Evolutionary conservation across 1,140 invertebrate species (phyloP).

Genomic region (Leptinotarsa undecemlineata): DNA sequence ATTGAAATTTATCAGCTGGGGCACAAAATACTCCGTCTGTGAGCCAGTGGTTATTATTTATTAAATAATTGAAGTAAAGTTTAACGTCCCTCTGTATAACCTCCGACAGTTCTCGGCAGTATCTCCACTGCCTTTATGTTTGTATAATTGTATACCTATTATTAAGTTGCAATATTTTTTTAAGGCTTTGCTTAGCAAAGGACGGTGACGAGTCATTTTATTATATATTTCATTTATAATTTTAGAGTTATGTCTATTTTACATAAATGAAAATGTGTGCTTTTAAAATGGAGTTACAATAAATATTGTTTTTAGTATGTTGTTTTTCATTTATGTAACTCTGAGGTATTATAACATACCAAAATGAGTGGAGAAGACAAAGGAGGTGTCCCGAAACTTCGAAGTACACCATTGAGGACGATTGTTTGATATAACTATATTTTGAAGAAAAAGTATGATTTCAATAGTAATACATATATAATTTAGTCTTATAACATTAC

Average conservation of each 20-base stretch:
- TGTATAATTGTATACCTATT: slow-evolving; percentile 34
- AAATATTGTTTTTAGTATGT: slow-evolving; percentile 47
- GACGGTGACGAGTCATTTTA: slow-evolving; percentile 39
- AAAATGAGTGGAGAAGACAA: too few species aligned
- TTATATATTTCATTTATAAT: slow-evolving; percentile 33
- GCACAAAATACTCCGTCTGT: slow-evolving; percentile 36
- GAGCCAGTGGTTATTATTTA: slow-evolving; percentile 34
- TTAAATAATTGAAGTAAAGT: slow-evolving; percentile 23
- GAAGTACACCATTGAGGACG: too few species aligned
- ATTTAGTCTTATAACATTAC: too few species aligned
- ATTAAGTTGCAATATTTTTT: slow-evolving; percentile 27
- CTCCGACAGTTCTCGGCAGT: slow-evolving; percentile 21
- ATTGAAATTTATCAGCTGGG: slow-evolving; percentile 41
- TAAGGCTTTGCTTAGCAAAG: slow-evolving; percentile 45
- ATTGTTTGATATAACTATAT: too few species aligned
- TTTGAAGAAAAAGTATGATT: too few species aligned
- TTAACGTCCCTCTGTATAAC: slow-evolving; percentile 24
- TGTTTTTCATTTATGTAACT: not conserved
- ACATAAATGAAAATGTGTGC: slow-evolving; percentile 44
- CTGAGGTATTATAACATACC: too few species aligned
- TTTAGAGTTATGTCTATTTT: slow-evolving; percentile 46
- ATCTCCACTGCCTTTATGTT: slow-evolving; percentile 29
- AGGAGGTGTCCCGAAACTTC: too few species aligned
- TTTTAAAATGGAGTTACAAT: slow-evolving; percentile 48
- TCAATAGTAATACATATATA: too few species aligned